A percentile compares a stretch with the other conserved stretches of the same genome.
phyloP scores from a whole-genome alignment of 2,797 vertebrate genomes.

The Champsocephalus gunnari region DNA sequence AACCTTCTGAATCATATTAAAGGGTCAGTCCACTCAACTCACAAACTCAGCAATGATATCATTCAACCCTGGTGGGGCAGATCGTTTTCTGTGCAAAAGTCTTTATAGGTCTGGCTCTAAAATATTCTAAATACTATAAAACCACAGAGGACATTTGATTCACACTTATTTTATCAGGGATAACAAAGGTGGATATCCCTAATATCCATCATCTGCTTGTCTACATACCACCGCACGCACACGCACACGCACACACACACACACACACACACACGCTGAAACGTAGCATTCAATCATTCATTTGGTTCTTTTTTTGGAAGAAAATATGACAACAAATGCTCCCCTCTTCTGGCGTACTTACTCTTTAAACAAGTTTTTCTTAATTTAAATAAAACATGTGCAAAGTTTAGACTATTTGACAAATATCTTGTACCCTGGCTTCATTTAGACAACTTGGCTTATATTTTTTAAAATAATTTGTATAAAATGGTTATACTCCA shows the following conservation, averaged over 20 bases:
- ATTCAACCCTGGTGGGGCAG: not conserved
- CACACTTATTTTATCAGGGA: not conserved
- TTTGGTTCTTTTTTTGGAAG: not conserved
- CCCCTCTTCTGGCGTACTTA: not conserved
- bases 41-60: not conserved
- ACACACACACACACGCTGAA: no score
- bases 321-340: not conserved
- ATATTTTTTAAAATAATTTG: not conserved
- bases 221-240: not conserved
- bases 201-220: not conserved
- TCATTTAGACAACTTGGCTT: not conserved
- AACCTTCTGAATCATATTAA: conserved; percentile 29
- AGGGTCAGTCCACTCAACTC: conserved; percentile 8
- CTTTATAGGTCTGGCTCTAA: not conserved
- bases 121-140: not conserved
- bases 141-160: not conserved
- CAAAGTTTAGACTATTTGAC: not conserved
- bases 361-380: not conserved
- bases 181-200: not conserved
- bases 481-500: not conserved
- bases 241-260: no score
- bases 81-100: not conserved
- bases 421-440: not conserved
- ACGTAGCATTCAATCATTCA: no score
- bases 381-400: not conserved